Conservation (phyloP, 2,113 vertebrate genomes). For the Stigmatopora argus region DNA sequence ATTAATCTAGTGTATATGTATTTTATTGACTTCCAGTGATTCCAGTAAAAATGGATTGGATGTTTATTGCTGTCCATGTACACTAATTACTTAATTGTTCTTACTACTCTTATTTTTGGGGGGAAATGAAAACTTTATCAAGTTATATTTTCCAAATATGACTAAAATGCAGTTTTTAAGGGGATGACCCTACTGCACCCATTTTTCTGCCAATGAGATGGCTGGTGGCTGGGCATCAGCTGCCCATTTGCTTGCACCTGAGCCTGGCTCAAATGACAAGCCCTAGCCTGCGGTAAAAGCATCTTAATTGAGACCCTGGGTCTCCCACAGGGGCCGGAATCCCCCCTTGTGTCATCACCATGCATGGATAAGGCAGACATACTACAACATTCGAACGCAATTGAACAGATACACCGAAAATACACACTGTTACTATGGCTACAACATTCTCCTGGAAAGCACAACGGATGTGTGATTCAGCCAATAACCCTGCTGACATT, state of each 20-base stretch:
- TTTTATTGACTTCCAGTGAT: too few relatives aligned
- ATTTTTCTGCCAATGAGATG: conserved; percentile 47
- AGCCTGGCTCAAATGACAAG: conserved; percentile 50
- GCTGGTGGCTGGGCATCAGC: conserved; percentile 44
- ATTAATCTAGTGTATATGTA: too few relatives aligned
- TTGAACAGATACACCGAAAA: neutral
- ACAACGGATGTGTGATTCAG: neutral
- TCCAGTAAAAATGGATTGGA: too few relatives aligned
- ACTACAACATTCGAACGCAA: neutral
- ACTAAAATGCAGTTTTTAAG: too few relatives aligned
- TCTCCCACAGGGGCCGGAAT: neutral
- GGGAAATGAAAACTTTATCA: too few relatives aligned
- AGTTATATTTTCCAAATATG: too few relatives aligned
- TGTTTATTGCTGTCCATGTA: too few relatives aligned
- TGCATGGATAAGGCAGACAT: neutral
- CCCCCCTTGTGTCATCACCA: conserved; percentile 5
- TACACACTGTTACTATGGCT: conserved; percentile 6
- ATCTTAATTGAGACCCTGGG: conserved; percentile 22
- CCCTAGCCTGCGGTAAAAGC: conserved; percentile 28
- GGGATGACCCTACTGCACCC: conserved; percentile 9
- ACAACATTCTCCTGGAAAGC: neutral
- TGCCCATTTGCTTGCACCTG: conserved; percentile 59
- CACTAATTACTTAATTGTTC: too few relatives aligned
- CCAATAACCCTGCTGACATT: neutral
- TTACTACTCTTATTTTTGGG: too few relatives aligned